A percentile compares a stretch with the other conserved stretches of the same genome.
Conservation (phyloP, 2,113 vertebrate genomes). For the Nerophis lumbriciformis region DNA sequence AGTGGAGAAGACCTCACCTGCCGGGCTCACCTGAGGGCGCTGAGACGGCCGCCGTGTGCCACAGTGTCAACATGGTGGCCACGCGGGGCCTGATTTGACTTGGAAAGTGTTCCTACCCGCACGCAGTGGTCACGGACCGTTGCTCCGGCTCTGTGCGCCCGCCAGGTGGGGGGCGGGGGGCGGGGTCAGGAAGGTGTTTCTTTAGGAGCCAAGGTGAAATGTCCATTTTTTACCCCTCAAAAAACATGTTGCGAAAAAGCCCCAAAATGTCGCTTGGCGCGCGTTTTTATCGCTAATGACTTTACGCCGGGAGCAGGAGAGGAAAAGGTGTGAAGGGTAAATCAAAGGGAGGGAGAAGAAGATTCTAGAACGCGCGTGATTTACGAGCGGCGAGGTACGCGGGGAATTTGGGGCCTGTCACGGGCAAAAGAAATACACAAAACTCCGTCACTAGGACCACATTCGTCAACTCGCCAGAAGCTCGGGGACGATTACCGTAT, state of each 20-base stretch:
- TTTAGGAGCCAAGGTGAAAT: constrained; percentile 1
- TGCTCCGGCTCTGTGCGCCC: constrained; percentile 59
- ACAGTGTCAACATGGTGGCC: constrained; percentile 66
- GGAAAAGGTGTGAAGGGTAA: constrained; percentile 1
- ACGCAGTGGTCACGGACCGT: constrained; percentile 79
- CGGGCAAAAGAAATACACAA: neutral
- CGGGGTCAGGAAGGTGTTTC: constrained; percentile 40
- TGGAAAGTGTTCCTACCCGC: constrained; percentile 70
- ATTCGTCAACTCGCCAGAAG: too few species aligned
- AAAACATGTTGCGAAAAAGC: neutral
- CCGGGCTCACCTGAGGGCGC: constrained; percentile 28
- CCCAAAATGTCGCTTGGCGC: neutral
- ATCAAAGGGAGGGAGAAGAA: constrained; percentile 5
- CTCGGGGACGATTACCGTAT: too few species aligned
- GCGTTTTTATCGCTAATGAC: constrained; percentile 69
- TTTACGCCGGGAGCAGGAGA: constrained; percentile 12
- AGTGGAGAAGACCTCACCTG: constrained; percentile 35
- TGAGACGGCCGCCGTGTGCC: constrained; percentile 33
- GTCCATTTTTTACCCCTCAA: too few species aligned
- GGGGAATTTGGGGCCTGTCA: constrained; percentile 36
- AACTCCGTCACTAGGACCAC: too few species aligned
- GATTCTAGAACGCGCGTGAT: constrained; percentile 15
- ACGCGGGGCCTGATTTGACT: constrained; percentile 74
- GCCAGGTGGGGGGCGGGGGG: neutral
- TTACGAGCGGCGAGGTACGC: constrained; percentile 28